These are phyloP conservation scores for Alca torda DNA, from an alignment of 2,797 vertebrate genomes.

Conservation along the genomic window DNA sequence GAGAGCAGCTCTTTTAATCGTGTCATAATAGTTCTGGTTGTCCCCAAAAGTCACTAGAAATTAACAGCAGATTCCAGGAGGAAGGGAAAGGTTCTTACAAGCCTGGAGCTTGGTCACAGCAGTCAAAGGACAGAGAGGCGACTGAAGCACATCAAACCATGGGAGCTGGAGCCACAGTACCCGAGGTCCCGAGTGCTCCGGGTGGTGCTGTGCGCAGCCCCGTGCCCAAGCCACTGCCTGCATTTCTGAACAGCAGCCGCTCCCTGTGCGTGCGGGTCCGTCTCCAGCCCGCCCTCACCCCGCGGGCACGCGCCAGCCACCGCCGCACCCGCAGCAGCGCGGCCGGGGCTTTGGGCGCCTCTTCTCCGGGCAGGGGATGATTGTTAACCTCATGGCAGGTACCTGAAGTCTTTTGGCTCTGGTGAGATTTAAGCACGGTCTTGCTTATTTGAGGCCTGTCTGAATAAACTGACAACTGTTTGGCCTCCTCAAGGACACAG, in stretches of 20 bases:
- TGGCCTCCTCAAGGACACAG: background rate
- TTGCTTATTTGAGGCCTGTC: background rate
- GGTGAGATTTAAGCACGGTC: background rate
- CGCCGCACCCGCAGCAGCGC: accelerated
- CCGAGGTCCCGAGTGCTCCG: background rate
- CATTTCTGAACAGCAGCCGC: background rate
- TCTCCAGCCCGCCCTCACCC: background rate
- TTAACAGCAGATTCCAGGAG: background rate
- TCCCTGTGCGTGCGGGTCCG: background rate
- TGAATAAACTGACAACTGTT: background rate
- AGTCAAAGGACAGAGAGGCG: background rate
- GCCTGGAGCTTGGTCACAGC: background rate
- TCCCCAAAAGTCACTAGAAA: background rate
- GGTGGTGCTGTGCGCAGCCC: accelerated
- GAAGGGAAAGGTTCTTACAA: background rate
- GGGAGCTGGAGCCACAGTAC: background rate
- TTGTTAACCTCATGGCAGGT: background rate
- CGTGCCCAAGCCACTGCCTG: accelerated
- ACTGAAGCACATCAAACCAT: background rate
- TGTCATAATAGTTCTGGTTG: background rate
- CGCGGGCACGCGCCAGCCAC: accelerated
- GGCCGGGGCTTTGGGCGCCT: background rate
- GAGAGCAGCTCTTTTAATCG: background rate
- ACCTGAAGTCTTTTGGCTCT: background rate
- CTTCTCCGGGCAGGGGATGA: background rate